A percentile compares a stretch with the other conserved stretches of the same genome.
phyloP scores from a whole-genome alignment of 1,140 invertebrate species.

The Apis florea region DNA sequence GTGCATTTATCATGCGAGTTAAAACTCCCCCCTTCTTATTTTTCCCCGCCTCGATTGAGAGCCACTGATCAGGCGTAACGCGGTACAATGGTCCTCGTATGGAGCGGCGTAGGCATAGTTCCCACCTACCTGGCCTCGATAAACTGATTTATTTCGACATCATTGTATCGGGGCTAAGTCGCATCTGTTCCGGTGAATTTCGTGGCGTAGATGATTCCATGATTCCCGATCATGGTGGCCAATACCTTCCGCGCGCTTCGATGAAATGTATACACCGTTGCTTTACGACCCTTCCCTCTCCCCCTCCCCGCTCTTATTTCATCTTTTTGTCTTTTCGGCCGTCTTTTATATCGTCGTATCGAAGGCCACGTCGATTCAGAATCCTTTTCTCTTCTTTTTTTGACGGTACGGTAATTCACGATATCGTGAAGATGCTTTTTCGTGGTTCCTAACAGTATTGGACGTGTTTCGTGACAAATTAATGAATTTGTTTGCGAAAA shows the following conservation, averaged over 20 bases:
- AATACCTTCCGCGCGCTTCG: background rate
- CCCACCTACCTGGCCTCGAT: slow-evolving; percentile 75
- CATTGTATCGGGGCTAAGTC: slow-evolving; percentile 67
- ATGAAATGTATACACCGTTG: slow-evolving; percentile 35
- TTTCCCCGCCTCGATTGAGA: slow-evolving; percentile 12
- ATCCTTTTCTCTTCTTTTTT: background rate
- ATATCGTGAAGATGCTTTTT: too few relatives aligned
- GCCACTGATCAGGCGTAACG: slow-evolving; percentile 44
- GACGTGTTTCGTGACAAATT: too few relatives aligned
- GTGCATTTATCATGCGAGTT: slow-evolving; percentile 25
- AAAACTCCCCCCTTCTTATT: background rate
- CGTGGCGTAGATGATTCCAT: slow-evolving; percentile 44
- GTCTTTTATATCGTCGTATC: slow-evolving; percentile 15
- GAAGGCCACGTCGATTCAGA: background rate
- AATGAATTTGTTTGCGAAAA: too few relatives aligned
- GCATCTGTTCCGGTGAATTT: slow-evolving; percentile 75
- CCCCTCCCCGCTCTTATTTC: background rate
- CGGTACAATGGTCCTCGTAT: slow-evolving; percentile 32
- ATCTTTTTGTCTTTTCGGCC: background rate
- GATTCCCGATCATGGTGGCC: slow-evolving; percentile 29
- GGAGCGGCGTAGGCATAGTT: slow-evolving; percentile 46
- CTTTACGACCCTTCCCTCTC: slow-evolving; percentile 2
- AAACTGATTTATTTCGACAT: slow-evolving; percentile 80
- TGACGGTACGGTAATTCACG: too few relatives aligned
- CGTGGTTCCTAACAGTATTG: too few relatives aligned